These are phyloP conservation scores for Ischnus inquisitorius DNA, from an alignment of 2,888 invertebrate genomes.

Conservation along the genomic window DNA sequence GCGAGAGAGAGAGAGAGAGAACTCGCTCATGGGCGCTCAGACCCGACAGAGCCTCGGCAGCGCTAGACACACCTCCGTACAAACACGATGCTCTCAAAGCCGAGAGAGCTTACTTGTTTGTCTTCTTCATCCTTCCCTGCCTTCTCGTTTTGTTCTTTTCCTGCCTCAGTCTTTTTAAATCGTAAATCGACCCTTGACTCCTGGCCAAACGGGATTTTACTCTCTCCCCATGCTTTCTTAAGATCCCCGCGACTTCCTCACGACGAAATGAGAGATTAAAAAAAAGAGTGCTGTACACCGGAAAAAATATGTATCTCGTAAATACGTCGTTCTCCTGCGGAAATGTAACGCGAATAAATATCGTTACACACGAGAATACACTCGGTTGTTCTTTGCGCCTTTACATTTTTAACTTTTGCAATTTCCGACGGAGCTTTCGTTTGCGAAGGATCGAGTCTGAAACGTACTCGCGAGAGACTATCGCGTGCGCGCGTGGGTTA, in stretches of 20 bases:
- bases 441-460: neutral
- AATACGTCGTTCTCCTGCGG: constrained; percentile 40
- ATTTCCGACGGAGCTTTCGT: neutral
- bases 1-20: constrained; percentile 21
- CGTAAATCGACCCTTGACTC: constrained; percentile 67
- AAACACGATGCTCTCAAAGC: constrained; percentile 43
- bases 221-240: constrained; percentile 18
- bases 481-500: constrained; percentile 40
- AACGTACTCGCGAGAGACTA: neutral
- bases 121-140: constrained; percentile 18
- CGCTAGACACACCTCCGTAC: constrained; percentile 48
- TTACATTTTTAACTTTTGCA: neutral
- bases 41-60: constrained; percentile 2
- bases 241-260: neutral
- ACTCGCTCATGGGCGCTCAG: neutral
- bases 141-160: constrained; percentile 12
- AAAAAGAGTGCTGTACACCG: constrained; percentile 24
- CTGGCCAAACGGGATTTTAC: constrained; percentile 47
- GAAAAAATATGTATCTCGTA: constrained; percentile 37
- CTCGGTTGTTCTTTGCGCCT: neutral
- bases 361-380: neutral
- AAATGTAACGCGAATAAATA: constrained; percentile 43
- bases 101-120: constrained; percentile 37
- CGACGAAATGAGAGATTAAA: constrained; percentile 31
- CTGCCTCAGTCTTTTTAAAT: constrained; percentile 36